Evolutionary conservation across 1,140 invertebrate genomes (phyloP).

Genomic region (Meteorus sp.): DNA sequence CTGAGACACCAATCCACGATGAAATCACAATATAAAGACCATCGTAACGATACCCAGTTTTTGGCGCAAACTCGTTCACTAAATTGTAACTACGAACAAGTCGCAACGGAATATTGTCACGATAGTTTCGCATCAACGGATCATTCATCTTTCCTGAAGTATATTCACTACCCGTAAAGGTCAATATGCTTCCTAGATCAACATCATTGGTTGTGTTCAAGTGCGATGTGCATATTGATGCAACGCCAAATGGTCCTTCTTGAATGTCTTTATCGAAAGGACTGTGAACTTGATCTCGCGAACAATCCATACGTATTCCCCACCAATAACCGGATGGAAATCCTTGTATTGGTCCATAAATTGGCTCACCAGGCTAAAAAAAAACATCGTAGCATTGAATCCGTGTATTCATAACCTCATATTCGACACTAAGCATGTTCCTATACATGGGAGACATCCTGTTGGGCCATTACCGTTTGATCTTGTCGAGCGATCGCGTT

Average conservation of each 20-base stretch:
- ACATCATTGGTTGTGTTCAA: slow-evolving; percentile 39
- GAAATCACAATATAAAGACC: slow-evolving; percentile 47
- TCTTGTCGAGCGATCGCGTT: background rate
- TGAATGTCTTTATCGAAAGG: slow-evolving; percentile 46
- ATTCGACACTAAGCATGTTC: background rate
- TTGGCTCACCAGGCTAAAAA: slow-evolving; percentile 34
- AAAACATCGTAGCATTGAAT: background rate
- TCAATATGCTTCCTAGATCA: slow-evolving; percentile 47
- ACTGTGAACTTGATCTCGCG: slow-evolving; percentile 45
- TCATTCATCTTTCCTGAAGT: slow-evolving; percentile 25
- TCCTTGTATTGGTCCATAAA: slow-evolving; percentile 45
- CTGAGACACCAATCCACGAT: slow-evolving; percentile 44
- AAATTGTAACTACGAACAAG: slow-evolving; percentile 49
- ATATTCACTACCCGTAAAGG: slow-evolving; percentile 46
- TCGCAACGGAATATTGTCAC: slow-evolving; percentile 47
- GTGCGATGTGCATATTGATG: slow-evolving; percentile 48
- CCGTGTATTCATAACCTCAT: slow-evolving; percentile 2
- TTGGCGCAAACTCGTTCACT: slow-evolving; percentile 47
- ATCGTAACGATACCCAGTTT: slow-evolving; percentile 53
- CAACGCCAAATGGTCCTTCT: slow-evolving; percentile 48
- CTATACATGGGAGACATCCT: slow-evolving; percentile 12
- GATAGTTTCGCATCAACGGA: slow-evolving; percentile 45
- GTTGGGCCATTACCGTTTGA: slow-evolving; percentile 12
- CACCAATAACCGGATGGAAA: slow-evolving; percentile 52
- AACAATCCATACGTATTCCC: slow-evolving; percentile 55